Base-by-base conservation (phyloP, 2,888 invertebrate species). In the Noctua janthina region DNA sequence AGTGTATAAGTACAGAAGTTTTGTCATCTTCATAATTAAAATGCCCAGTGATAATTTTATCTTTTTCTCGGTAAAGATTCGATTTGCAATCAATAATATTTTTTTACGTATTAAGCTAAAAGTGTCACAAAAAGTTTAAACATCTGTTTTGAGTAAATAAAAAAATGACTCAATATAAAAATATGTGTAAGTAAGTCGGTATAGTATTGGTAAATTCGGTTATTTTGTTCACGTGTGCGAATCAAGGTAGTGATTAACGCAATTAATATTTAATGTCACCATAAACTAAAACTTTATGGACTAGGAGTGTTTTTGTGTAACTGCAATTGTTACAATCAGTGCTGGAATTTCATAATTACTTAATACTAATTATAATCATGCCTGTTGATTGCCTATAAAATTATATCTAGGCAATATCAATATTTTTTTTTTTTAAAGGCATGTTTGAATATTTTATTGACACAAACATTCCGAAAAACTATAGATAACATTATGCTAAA, bases 271-370 rank as follows among this genome's bases (percentile, higher is more conserved):
- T 46, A 64, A 23, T 39, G 10, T 29, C 46, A 39, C 35, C 17
- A 64, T 81, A 74, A 73, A 54, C 3, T 39, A 39, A 39, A 66
- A 39, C 66, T 79, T 62, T 2, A 39, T 11, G 1, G 5, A n/a
- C 8, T 15, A 46, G 51, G 23, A 62, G 46, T 46, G 46, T 62
- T 62, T 76, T 49, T 56, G 39, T 29, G 7, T 39, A 46, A 11
- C 3, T 49, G 23, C 64, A 46, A 46, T 46, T 29, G 15, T 74
- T 51, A 15, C n/a, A 82, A 82, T 82, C 20, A 68, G 4, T 51
- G 11, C 29, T 62, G 51, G 23, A 29, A 81, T 83, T 76, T 83
- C 17, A 15, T 82, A 82, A 82, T 81, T 35, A 76, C 10, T 49
- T 59, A 39, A 15, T 7, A 39, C 1, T 10, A 66, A 39, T 59